Evolutionary conservation across 2,797 vertebrate genomes (phyloP), one percentile per base, ranked within the genome.

Genomic region (Gephyroberyx darwinii): DNA sequence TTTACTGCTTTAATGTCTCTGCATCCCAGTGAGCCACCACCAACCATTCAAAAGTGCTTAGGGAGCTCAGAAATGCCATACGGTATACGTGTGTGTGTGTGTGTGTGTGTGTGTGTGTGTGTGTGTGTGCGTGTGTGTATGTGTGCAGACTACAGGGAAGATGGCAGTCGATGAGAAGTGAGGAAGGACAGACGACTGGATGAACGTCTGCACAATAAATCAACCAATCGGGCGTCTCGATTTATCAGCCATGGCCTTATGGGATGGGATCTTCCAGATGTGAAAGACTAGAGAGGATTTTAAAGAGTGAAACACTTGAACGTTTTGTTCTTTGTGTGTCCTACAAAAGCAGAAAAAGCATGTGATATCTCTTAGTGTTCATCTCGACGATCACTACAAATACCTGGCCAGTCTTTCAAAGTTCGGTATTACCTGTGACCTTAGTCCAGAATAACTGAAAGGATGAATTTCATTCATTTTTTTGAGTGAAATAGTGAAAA

Each of bases 1-100:
- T 70, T 83, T 65, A 76, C 20, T 20, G 69, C 62, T 72, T 83
- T 80, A 86, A 86, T 87, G 84, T 77, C 70, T 82, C 69, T 53
- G n/a, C 62, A 65, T 82, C 68, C 74, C 74, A 74, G 68, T 64
- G 69, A 80, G 81, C 60, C 74, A 68, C 55, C 65, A 69, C 73
- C 77, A 56, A 50, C 78, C 78, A 84, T 69, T 80, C 69, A 62
- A 43, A 77, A 82, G 74, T 72, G 75, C 76, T 85, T 81, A 72
- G 76, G 67, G 80, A 69, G 66, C 72, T 68, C 45, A n/a, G 65
- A 71, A 72, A 78, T 71, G 77, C 81, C 84, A 84, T 83, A 85
- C 56, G 75, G 79, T 81, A 84, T 74, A 71, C 66, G 63, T 65
- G 48, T 54, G 50, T 53, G 63, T 37, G 35, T 80, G 74, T 78